Percentiles rank a stretch among this genome's conserved stretches.
Conservation (phyloP, 2,888 invertebrate genomes). For the Heteromurus nitidus region DNA sequence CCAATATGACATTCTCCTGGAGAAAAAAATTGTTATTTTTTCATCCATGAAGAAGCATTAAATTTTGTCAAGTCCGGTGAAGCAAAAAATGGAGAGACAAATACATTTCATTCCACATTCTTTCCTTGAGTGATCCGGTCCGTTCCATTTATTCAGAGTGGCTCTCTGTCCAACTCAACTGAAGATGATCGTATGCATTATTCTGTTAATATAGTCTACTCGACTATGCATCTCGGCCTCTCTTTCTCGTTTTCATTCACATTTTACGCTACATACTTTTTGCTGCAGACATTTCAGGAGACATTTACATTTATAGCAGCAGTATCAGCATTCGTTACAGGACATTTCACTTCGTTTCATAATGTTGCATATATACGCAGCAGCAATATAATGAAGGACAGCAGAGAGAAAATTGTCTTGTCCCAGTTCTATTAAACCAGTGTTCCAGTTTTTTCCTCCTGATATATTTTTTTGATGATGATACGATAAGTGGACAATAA, state of each 20-base stretch:
- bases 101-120: conserved; percentile 50
- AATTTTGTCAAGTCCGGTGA: conserved; percentile 43
- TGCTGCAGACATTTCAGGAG: conserved; percentile 2
- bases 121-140: conserved; percentile 52
- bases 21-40: no score
- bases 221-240: no score
- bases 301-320: conserved; percentile 43
- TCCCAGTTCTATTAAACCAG: conserved; percentile 44
- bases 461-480: conserved; percentile 10
- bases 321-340: conserved; percentile 48
- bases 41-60: conserved; percentile 37
- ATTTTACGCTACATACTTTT: neutral
- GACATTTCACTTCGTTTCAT: conserved; percentile 43
- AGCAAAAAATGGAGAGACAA: conserved; percentile 31
- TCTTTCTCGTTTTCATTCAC: neutral
- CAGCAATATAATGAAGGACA: conserved; percentile 5
- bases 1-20: no score
- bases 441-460: conserved; percentile 35
- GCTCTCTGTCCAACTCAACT: neutral
- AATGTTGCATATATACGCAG: neutral
- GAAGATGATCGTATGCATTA: neutral
- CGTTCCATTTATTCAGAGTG: conserved; percentile 41
- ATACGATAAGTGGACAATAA: conserved; percentile 38
- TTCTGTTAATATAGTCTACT: no score
- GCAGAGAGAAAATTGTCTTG: conserved; percentile 13